Conservation (phyloP, 2,797 vertebrate species). For the Echeneis naucrates region DNA sequence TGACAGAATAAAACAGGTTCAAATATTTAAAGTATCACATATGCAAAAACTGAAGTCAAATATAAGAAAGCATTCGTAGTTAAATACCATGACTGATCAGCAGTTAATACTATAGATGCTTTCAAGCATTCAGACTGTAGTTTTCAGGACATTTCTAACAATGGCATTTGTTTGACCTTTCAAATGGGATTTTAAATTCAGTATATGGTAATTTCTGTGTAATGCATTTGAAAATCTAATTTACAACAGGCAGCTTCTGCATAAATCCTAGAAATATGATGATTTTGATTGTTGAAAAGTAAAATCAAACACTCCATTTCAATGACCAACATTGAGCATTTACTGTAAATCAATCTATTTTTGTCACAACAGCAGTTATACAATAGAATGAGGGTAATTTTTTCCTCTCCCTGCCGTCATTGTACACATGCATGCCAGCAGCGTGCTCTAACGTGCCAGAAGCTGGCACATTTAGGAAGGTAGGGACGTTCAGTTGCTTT, state of each 20-base stretch:
- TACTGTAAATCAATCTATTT: slow-evolving; percentile 39
- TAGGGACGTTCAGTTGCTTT: not conserved
- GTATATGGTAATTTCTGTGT: not conserved
- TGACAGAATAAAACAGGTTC: too few relatives aligned
- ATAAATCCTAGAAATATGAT: not conserved
- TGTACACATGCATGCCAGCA: not conserved
- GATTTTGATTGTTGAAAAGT: not conserved
- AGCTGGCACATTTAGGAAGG: not conserved
- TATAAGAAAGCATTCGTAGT: not conserved
- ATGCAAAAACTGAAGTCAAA: not conserved
- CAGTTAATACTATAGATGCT: not conserved
- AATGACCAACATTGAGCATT: not conserved
- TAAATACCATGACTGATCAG: not conserved
- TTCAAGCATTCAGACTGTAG: not conserved
- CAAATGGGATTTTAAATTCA: not conserved
- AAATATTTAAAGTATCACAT: not conserved
- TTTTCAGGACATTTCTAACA: not conserved
- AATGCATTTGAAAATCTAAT: not conserved
- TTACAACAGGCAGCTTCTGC: not conserved
- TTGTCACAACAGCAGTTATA: slow-evolving; percentile 2
- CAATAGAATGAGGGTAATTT: not conserved
- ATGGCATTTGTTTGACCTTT: not conserved
- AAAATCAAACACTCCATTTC: not conserved
- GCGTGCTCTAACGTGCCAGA: slow-evolving; percentile 4
- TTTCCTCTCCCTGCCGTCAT: not conserved